A percentile compares a stretch with the other conserved stretches of the same genome.
Conservation (phyloP, 2,113 vertebrate genomes). For the Marcusenius ussheri region DNA sequence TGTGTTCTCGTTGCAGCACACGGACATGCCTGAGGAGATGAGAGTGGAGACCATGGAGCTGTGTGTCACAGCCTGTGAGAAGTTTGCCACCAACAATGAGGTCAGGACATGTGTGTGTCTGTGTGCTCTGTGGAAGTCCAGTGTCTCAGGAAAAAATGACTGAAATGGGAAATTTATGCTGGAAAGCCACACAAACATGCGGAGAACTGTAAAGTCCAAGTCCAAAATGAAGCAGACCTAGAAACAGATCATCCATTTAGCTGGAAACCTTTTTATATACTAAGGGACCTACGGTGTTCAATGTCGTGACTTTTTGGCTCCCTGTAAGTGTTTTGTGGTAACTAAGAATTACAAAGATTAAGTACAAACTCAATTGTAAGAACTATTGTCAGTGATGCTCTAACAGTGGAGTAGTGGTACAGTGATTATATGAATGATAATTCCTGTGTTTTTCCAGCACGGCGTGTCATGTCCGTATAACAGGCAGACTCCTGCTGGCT, state of each 20-base stretch:
- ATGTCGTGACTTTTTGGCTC: neutral
- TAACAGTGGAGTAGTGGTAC: neutral
- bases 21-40: conserved; percentile 97
- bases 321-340: neutral
- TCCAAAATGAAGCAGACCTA: neutral
- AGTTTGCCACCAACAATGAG: conserved; percentile 74
- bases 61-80: conserved; percentile 79
- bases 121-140: neutral
- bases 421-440: neutral
- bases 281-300: neutral
- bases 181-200: neutral
- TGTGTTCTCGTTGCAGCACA: conserved; percentile 65
- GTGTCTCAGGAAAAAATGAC: neutral
- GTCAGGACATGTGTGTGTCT: conserved; percentile 26
- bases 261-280: neutral
- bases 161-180: neutral
- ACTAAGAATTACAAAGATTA: neutral
- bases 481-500: neutral
- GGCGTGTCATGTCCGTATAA: neutral
- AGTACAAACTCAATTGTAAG: neutral
- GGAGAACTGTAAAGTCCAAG: neutral
- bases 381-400: neutral
- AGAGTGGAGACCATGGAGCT: conserved; percentile 92
- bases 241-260: neutral
- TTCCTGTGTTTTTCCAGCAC: neutral